phyloP scores from a whole-genome alignment of 2,113 vertebrate species.

The cattle (Bos taurus) region DNA sequence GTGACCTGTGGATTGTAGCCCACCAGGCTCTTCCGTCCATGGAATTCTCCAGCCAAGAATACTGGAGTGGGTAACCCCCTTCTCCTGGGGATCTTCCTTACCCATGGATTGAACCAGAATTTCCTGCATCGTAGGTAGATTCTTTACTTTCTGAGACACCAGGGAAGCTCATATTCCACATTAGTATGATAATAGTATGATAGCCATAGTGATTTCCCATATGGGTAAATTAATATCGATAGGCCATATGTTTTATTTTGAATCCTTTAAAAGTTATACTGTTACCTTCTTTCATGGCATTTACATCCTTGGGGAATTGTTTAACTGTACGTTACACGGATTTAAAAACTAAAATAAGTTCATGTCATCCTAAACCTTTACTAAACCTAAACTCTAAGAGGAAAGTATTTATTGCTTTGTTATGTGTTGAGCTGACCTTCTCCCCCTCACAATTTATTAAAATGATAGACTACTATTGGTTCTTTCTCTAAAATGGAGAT shows the following conservation, averaged over 20 bases:
- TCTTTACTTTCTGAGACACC: neutral
- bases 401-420: neutral
- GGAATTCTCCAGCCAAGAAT: neutral
- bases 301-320: neutral
- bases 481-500: neutral
- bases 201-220: neutral
- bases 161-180: neutral
- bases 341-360: constrained; percentile 28
- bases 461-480: neutral
- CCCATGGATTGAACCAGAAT: rapidly evolving
- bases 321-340: neutral
- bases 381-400: neutral
- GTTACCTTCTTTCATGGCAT: neutral
- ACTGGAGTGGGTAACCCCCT: neutral
- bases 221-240: neutral
- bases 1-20: neutral
- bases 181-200: neutral
- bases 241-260: constrained; percentile 6
- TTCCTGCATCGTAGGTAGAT: neutral
- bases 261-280: neutral
- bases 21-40: rapidly evolving
- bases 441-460: neutral
- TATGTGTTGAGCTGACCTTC: neutral
- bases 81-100: neutral
- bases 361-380: neutral